Evolutionary conservation across 1,140 invertebrate genomes (phyloP).

Genomic region (Drosophila jambulina): DNA sequence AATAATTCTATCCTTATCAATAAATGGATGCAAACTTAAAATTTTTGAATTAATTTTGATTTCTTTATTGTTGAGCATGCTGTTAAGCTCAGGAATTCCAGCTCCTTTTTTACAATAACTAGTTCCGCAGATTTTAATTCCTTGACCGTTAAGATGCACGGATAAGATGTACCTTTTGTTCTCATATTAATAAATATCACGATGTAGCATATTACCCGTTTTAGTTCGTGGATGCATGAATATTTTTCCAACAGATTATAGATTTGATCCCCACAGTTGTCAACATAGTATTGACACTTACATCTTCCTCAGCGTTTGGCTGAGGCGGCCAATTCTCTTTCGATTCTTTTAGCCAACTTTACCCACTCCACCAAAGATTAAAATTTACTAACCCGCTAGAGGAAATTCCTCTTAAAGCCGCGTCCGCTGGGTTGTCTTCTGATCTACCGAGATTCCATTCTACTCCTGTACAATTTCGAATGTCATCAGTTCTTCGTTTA

Average conservation of each 20-base stretch:
- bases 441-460: too few relatives aligned
- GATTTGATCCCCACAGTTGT: background rate
- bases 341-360: background rate
- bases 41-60: background rate
- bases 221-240: background rate
- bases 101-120: background rate
- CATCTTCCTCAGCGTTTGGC: too few relatives aligned
- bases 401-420: too few relatives aligned
- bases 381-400: too few relatives aligned
- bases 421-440: too few relatives aligned
- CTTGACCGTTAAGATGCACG: too few relatives aligned
- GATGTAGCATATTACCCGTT: background rate
- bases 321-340: too few relatives aligned
- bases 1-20: background rate
- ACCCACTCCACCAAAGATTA: background rate
- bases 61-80: background rate
- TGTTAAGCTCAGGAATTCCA: background rate
- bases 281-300: background rate
- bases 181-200: background rate
- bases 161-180: too few relatives aligned
- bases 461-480: too few relatives aligned
- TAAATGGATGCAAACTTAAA: background rate
- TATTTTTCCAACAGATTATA: background rate
- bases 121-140: background rate
- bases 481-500: too few relatives aligned